Evolutionary conservation across 2,888 invertebrate genomes (phyloP), one percentile per base, ranked within the genome.

Genomic region (Tipula helvola): DNA sequence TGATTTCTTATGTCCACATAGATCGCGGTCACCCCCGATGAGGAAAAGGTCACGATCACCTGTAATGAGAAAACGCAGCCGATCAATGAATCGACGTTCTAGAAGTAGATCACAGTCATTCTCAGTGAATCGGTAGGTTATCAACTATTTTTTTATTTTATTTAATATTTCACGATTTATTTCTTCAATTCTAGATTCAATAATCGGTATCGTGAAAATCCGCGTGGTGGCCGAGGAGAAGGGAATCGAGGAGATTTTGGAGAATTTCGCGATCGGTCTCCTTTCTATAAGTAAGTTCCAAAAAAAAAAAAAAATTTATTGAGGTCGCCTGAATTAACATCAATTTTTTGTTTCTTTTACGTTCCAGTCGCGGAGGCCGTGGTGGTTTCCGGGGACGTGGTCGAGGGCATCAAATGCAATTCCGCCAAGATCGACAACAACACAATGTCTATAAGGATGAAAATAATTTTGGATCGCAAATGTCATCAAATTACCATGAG

Each of bases 71-170:
- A 86, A 86, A 18, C 86, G 86, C 3, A 44, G 44, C 28, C 44
- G 86, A 4, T 86, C 86, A 0, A n/a, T 86, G 13, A 86, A n/a
- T 36, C 89, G 89, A 71, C 88, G 90, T 44, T 89, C 90, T 5
- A 88, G 90, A 85, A 89, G 89, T 87, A 89, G 90, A 36, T 89
- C 89, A n/a, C 89, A 88, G 16, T 89, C 89, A 3, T 89, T 89
- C 85, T 88, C 88, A 8, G 86, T 87, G 36, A 89, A 88, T 88
- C 88, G 90, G 89, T 90, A 87, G 83, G 87, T 85, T 16, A 57
- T 44, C 28, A 8, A 0, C 12, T 83, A 83, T 36, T 52, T 10
- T 71, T 28, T 71, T 57, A 18, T 5, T 52, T 52, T 7, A 39
- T 57, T 57, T 57, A 28, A 28, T 71, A 28, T 71, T 71, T 71